Evolutionary conservation across 2,113 vertebrate species (phyloP).

Genomic region (Coracopsis vasa): DNA sequence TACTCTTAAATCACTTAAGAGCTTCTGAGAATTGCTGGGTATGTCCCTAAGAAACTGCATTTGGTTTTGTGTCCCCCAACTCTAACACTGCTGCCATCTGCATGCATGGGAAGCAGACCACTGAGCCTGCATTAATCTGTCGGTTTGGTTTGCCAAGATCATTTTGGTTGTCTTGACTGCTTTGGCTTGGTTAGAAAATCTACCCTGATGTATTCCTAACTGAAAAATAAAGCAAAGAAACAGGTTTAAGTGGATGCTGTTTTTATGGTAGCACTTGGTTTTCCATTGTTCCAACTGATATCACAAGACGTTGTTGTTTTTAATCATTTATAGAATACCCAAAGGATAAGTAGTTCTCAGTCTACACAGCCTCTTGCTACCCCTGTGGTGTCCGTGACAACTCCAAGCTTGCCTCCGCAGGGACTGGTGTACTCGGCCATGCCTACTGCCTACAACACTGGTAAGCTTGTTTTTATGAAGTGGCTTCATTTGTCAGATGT

Average conservation of each 20-base stretch:
- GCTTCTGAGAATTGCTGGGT: conserved; percentile 34
- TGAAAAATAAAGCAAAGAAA: background rate
- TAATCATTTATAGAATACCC: conserved; percentile 83
- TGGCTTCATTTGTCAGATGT: background rate
- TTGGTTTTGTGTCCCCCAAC: background rate
- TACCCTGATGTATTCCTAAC: background rate
- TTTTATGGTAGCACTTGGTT: background rate
- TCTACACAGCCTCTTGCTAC: conserved; percentile 90
- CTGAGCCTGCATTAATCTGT: background rate
- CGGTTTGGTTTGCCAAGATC: background rate
- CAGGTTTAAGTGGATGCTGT: background rate
- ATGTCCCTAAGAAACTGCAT: background rate
- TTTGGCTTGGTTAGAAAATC: background rate
- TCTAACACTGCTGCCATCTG: background rate
- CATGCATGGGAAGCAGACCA: background rate
- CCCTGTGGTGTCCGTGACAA: conserved; percentile 96
- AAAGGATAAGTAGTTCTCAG: conserved; percentile 94
- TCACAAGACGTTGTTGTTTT: background rate
- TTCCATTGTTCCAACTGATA: background rate
- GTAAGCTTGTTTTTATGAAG: conserved; percentile 70
- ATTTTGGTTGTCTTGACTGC: background rate
- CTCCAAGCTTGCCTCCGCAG: conserved; percentile 93
- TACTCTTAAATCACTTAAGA: conserved; percentile 37
- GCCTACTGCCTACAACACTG: conserved; percentile 95
- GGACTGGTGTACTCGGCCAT: conserved; percentile 93